phyloP scores from a whole-genome alignment of 2,888 invertebrate genomes.

The Rosalia funebris region DNA sequence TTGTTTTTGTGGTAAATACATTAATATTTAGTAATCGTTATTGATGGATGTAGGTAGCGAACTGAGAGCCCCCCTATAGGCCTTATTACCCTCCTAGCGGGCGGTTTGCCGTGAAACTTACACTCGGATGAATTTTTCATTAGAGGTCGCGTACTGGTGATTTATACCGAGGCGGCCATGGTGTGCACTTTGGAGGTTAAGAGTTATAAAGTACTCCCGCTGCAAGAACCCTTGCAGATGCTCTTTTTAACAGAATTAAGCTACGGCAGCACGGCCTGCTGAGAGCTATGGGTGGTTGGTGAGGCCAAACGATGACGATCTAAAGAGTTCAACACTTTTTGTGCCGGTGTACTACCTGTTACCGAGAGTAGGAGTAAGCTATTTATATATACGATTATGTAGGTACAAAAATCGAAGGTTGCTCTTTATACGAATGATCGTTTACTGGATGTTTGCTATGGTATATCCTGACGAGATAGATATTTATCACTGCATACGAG shows the following conservation, averaged over 20 bases:
- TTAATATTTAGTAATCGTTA: constrained; percentile 60
- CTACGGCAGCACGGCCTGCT: constrained; percentile 53
- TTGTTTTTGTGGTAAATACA: constrained; percentile 50
- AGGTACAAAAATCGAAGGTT: too few species aligned
- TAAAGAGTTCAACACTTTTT: constrained; percentile 3
- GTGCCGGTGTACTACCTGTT: constrained; percentile 19
- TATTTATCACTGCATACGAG: too few species aligned
- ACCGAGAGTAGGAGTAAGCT: background rate
- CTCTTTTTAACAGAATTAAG: constrained; percentile 56
- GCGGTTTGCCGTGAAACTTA: constrained; percentile 58
- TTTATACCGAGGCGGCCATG: constrained; percentile 47
- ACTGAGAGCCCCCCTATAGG: constrained; percentile 57
- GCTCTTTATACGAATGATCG: too few species aligned
- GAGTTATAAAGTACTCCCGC: constrained; percentile 34
- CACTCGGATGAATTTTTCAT: constrained; percentile 55
- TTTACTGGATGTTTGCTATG: too few species aligned
- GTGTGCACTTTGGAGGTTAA: constrained; percentile 44
- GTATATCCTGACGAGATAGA: too few species aligned
- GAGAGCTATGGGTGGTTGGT: constrained; percentile 49
- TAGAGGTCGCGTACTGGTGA: constrained; percentile 51
- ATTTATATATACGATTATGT: background rate
- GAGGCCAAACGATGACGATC: constrained; percentile 4
- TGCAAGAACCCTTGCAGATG: constrained; percentile 43
- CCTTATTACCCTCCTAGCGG: constrained; percentile 62
- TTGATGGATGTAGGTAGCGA: constrained; percentile 62